Percentiles rank a stretch among this genome's conserved stretches.
Evolutionary conservation across 1,140 invertebrate genomes (phyloP).

Genomic region (Drosophila kurseongensis): DNA sequence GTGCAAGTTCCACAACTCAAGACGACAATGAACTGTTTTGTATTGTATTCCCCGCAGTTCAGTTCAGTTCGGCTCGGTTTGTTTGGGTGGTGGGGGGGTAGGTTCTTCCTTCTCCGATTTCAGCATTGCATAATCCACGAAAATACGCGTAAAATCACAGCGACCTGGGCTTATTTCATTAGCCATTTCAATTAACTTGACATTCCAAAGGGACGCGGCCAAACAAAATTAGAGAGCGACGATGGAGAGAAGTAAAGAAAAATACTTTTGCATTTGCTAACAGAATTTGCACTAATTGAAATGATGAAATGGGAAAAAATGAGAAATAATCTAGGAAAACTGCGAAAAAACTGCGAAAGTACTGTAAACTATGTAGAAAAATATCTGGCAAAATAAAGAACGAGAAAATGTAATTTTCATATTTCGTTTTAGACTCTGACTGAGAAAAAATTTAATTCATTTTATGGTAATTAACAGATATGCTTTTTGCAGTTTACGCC

Average conservation of each 20-base stretch:
- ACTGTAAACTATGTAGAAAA: constrained; percentile 24
- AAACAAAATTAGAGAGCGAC: constrained; percentile 32
- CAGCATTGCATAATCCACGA: constrained; percentile 42
- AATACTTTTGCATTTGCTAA: constrained; percentile 54
- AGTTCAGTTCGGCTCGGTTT: constrained; percentile 27
- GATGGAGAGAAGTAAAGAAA: constrained; percentile 11
- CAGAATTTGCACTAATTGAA: constrained; percentile 71
- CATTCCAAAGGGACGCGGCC: constrained; percentile 12
- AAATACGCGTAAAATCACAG: constrained; percentile 6
- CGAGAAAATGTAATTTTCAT: constrained; percentile 50
- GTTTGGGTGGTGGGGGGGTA: not conserved
- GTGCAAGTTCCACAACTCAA: constrained; percentile 67
- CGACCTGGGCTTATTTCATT: constrained; percentile 42
- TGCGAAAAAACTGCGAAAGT: constrained; percentile 23
- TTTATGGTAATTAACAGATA: constrained; percentile 70
- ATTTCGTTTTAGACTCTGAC: constrained; percentile 42
- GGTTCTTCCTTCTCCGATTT: constrained; percentile 18
- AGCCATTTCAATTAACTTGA: constrained; percentile 42
- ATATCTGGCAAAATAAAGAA: constrained; percentile 10
- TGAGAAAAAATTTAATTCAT: constrained; percentile 55
- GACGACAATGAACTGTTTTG: constrained; percentile 80
- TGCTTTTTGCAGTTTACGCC: constrained; percentile 16
- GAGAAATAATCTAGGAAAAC: constrained; percentile 25
- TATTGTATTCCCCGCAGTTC: constrained; percentile 43
- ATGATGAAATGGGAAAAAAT: constrained; percentile 63